A percentile compares a stretch with the other conserved stretches of the same genome.
Evolutionary conservation across 2,113 vertebrate species (phyloP).

Genomic region (Elephantulus edwardii): DNA sequence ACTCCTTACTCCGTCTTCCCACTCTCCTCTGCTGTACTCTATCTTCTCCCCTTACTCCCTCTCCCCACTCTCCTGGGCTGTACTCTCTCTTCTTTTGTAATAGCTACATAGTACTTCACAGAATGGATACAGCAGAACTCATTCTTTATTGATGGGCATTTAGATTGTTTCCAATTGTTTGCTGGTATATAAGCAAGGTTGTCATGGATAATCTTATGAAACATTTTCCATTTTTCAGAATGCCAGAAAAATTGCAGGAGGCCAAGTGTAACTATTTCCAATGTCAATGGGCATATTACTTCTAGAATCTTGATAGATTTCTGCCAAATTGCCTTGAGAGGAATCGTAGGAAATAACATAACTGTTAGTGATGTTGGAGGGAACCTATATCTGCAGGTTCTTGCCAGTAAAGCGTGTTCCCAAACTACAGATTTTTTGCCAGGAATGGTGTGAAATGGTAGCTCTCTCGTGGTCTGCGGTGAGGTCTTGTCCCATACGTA

Average conservation of each 20-base stretch:
- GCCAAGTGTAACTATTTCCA: conserved; percentile 7
- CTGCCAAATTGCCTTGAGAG: conserved; percentile 45
- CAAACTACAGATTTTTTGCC: neutral
- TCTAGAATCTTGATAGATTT: neutral
- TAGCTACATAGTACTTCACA: neutral
- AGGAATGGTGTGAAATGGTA: neutral
- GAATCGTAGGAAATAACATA: neutral
- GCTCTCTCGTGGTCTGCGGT: too few species aligned
- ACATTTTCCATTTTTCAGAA: neutral
- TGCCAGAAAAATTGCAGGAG: neutral
- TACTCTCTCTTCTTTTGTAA: neutral
- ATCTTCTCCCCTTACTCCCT: too few species aligned
- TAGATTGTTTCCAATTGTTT: neutral
- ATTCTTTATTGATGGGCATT: neutral
- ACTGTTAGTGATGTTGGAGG: neutral
- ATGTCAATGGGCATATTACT: neutral
- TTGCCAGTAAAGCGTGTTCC: too few species aligned
- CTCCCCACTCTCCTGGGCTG: too few species aligned
- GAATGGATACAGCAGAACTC: fast-evolving
- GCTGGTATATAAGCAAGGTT: neutral
- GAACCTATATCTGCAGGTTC: neutral
- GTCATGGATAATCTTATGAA: neutral
- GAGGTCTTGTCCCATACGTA: too few species aligned
- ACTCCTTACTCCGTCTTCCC: too few species aligned
- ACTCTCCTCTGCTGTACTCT: too few species aligned